These are phyloP conservation scores for Puffinus mauretanicus DNA, from an alignment of 2,113 vertebrate genomes.

Conservation along the genomic window DNA sequence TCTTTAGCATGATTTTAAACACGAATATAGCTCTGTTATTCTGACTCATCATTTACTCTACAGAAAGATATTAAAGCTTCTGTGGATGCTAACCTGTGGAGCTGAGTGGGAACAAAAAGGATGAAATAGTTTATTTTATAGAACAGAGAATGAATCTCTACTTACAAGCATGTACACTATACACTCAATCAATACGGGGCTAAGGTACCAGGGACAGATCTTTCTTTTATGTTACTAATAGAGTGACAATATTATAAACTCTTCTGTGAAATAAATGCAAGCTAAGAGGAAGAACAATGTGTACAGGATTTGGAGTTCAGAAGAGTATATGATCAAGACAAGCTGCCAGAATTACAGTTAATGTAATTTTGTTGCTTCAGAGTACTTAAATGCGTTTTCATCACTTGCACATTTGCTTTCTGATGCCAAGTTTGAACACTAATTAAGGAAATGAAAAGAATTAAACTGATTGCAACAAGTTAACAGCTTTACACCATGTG, in stretches of 20 bases:
- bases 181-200: neutral
- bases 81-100: neutral
- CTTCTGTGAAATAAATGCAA: neutral
- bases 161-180: neutral
- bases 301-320: neutral
- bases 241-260: neutral
- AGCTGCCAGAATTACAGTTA: constrained; percentile 4
- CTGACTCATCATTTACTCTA: neutral
- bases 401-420: neutral
- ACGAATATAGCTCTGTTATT: neutral
- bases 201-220: neutral
- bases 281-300: neutral
- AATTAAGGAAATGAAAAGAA: constrained; percentile 47
- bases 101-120: neutral
- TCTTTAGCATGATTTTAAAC: neutral
- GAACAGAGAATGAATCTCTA: neutral
- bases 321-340: neutral
- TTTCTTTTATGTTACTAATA: neutral
- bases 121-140: neutral
- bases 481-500: constrained; percentile 1
- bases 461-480: constrained; percentile 28
- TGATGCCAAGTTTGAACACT: neutral
- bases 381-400: neutral
- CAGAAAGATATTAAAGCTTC: neutral
- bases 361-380: neutral